Evolutionary conservation across 2,113 vertebrate species (phyloP).

Genomic region (Regulus satrapa): DNA sequence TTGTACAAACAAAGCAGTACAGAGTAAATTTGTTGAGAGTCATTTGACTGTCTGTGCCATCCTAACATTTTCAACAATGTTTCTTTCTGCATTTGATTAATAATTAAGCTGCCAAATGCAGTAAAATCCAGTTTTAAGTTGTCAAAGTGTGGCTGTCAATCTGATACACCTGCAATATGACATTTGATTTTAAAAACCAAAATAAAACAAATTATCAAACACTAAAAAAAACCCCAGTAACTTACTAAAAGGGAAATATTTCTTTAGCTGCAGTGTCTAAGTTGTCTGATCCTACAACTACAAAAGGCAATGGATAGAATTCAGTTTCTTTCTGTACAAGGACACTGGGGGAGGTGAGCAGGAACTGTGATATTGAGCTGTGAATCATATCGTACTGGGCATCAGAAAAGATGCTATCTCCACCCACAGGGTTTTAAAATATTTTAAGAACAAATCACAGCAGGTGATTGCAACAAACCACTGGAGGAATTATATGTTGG

Average conservation of each 20-base stretch:
- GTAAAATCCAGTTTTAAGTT: not conserved
- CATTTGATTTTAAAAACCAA: not conserved
- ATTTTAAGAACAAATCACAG: slow-evolving; percentile 38
- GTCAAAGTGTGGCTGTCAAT: not conserved
- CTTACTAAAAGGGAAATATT: not conserved
- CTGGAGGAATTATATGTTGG: not conserved
- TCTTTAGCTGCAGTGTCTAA: not conserved
- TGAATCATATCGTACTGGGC: not conserved
- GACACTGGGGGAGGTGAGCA: not conserved
- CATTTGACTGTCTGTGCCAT: not conserved
- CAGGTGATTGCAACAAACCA: not conserved
- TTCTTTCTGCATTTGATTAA: not conserved
- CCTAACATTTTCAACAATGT: not conserved
- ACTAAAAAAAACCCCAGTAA: not conserved
- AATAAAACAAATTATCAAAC: not conserved
- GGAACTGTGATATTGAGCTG: not conserved
- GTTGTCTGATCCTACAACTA: not conserved
- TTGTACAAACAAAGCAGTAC: not conserved
- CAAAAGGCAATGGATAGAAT: not conserved
- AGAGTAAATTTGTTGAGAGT: not conserved
- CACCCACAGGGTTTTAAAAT: not conserved
- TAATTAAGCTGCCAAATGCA: not conserved
- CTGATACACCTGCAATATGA: not conserved
- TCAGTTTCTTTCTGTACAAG: not conserved
- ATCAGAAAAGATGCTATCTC: not conserved